Evolutionary conservation across 2,888 invertebrate species (phyloP).

Genomic region (Athalia rosae): DNA sequence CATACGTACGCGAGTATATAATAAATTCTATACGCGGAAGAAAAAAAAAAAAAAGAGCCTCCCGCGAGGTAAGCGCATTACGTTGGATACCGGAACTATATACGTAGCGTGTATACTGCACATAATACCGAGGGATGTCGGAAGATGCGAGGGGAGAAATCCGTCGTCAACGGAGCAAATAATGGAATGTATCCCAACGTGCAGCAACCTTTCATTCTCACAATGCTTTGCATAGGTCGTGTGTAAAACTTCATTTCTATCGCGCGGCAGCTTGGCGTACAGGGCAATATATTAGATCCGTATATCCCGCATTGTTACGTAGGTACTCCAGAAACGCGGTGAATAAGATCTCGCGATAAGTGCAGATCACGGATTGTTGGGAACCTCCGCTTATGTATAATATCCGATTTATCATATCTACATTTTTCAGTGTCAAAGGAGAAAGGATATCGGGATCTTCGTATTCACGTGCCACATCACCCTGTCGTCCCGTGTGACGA

Average conservation of each 20-base stretch:
- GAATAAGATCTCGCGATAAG: conserved; percentile 14
- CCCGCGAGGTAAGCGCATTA: background rate
- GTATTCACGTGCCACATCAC: background rate
- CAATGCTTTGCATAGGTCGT: background rate
- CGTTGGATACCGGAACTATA: no score
- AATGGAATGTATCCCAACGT: background rate
- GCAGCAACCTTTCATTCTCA: background rate
- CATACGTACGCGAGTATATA: no score
- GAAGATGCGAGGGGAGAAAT: background rate
- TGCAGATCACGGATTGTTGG: conserved; percentile 14
- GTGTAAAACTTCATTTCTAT: no score
- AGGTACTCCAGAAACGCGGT: background rate
- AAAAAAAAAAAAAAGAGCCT: background rate
- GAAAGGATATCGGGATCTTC: background rate
- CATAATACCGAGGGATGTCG: background rate
- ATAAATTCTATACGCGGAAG: background rate
- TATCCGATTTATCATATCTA: background rate
- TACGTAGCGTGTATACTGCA: background rate
- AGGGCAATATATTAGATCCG: background rate
- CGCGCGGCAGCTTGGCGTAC: no score
- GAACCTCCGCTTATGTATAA: background rate
- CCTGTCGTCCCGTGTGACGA: background rate
- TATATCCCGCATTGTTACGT: background rate
- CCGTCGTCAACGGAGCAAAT: background rate
- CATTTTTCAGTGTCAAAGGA: conserved; percentile 18